These are phyloP conservation scores for Macrosiphum euphorbiae DNA, from an alignment of 2,888 invertebrate genomes.

Conservation along the genomic window DNA sequence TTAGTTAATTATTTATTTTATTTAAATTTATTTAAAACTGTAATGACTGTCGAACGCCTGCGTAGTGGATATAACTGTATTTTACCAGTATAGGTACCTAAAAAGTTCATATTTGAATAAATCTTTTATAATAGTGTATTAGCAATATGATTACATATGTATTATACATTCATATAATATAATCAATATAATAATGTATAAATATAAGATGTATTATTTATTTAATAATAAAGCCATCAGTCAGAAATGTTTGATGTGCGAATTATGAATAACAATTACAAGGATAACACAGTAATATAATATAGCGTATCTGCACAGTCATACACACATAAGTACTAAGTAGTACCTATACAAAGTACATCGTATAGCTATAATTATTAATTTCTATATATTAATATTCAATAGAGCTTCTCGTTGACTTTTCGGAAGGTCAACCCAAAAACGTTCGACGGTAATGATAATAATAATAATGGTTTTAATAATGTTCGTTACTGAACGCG, in stretches of 20 bases:
- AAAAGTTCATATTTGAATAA: background rate
- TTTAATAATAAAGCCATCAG: background rate
- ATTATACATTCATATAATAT: background rate
- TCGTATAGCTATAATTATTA: background rate
- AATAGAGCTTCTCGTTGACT: slow-evolving; percentile 43
- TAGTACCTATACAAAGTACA: background rate
- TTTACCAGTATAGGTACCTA: background rate
- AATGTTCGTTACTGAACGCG: background rate
- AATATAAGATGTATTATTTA: background rate
- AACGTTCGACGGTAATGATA: background rate
- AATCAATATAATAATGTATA: background rate
- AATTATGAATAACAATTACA: background rate
- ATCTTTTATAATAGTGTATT: background rate
- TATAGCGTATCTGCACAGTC: background rate
- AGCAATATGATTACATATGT: background rate
- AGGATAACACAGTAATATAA: background rate
- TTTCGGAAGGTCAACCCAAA: slow-evolving; percentile 41
- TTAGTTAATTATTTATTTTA: slow-evolving; percentile 9
- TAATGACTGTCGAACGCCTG: background rate
- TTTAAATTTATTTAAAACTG: background rate
- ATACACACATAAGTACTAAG: background rate
- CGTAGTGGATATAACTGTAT: background rate
- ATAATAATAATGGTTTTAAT: slow-evolving; percentile 21
- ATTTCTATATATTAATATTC: background rate
- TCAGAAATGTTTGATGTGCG: background rate